Evolutionary conservation across 2,888 invertebrate genomes (phyloP), one percentile per base, ranked within the genome.

Genomic region (Pseudococcus longispinus): DNA sequence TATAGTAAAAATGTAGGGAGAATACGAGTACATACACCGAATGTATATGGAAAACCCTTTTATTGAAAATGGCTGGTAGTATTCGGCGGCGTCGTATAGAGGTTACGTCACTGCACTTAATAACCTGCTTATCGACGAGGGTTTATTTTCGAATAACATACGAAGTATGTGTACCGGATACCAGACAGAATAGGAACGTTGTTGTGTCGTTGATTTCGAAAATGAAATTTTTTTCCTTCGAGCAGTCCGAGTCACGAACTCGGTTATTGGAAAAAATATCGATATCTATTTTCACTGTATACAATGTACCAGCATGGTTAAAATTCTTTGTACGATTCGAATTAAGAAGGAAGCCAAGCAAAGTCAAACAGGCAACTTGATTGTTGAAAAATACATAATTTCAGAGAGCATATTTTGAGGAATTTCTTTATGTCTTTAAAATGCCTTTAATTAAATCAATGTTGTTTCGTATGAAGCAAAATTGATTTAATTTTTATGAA

Each of bases 61-160:
- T 70, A 29, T 70, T 70, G 70, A 70, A 26, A 29, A 29, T 29
- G 29, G 29, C 20, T 26, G 70, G 26, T 29, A 29, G 29, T 70
- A 29, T 70, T 70, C 18, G 70, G 6, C 70, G 70, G 29, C 70
- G 70, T 18, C 70, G 70, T 70, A 70, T 18, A 29, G 4, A 70
- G 70, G 70, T 70, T 70, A 70, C 70, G 70, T 70, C 70, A 70
- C 20, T 70, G 70, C 18, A 32, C 32, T 70, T 70, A 70, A 70
- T 70, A 70, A 70, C 70, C 70, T 70, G 70, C 70, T 70, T 70
- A 70, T 60, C 23, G 23, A 9, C 9, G 23, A 60, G 23, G 60
- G 60, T 60, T 60, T 60, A 51, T n/a, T 60, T 60, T 60, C 23
- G 60, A 60, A 23, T 20, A 60, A 23, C 23, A 60, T 55, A n/a